Conservation (phyloP, 2,888 invertebrate genomes). For the Papilio elwesi region DNA sequence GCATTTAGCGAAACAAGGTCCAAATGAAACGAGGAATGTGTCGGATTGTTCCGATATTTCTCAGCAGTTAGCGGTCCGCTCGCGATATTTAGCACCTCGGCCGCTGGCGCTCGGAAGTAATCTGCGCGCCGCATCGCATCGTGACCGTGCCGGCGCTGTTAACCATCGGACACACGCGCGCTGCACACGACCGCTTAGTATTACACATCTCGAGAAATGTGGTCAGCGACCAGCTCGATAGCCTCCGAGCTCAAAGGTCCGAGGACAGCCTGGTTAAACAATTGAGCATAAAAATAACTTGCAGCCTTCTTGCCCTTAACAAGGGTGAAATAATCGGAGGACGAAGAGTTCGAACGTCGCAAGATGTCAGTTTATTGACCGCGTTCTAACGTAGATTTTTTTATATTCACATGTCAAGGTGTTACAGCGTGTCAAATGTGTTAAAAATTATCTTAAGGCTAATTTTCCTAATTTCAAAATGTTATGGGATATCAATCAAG, state of each 20-base stretch:
- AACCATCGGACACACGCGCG: slow-evolving; percentile 41
- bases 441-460: no score
- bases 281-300: slow-evolving; percentile 19
- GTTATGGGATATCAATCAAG: no score
- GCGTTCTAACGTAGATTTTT: background rate
- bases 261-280: background rate
- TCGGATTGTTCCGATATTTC: slow-evolving; percentile 59
- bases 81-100: slow-evolving; percentile 60
- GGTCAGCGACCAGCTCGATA: slow-evolving; percentile 3
- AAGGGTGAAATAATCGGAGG: background rate
- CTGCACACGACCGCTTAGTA: background rate
- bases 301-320: background rate
- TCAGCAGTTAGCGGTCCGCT: slow-evolving; percentile 56
- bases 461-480: no score
- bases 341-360: background rate
- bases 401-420: no score
- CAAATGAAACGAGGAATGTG: slow-evolving; percentile 46
- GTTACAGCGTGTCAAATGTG: no score
- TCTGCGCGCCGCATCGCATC: slow-evolving; percentile 48
- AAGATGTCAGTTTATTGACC: background rate
- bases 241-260: background rate
- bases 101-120: slow-evolving; percentile 25
- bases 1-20: slow-evolving; percentile 18
- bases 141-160: slow-evolving; percentile 51
- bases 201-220: background rate